These are phyloP conservation scores for Cremastobaeus sp. DNA, from an alignment of 2,888 invertebrate genomes.

Conservation along the genomic window DNA sequence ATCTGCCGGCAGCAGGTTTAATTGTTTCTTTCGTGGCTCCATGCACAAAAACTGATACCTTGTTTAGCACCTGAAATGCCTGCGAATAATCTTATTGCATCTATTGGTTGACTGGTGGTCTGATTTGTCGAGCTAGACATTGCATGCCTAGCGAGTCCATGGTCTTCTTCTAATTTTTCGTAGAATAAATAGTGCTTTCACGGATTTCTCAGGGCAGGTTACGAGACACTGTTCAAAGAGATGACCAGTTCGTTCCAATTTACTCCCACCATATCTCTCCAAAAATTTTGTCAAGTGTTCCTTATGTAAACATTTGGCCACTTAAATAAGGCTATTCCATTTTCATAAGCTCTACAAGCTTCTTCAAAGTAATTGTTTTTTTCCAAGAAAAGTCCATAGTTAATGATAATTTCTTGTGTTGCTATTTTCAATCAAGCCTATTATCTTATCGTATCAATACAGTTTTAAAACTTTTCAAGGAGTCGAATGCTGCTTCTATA, in stretches of 20 bases:
- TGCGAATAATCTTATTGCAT: constrained; percentile 91
- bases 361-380: constrained; percentile 99
- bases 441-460: constrained; percentile 99
- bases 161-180: constrained; percentile 98
- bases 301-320: constrained; percentile 99
- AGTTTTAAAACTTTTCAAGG: too few species aligned
- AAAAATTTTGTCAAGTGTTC: constrained; percentile 99
- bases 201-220: constrained; percentile 96
- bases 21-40: constrained; percentile 90
- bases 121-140: constrained; percentile 92
- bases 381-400: constrained; percentile 97
- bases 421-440: constrained; percentile 98
- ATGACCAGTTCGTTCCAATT: constrained; percentile 97
- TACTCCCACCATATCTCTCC: constrained; percentile 95
- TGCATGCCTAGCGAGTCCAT: constrained; percentile 97
- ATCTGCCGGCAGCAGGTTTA: constrained; percentile 81
- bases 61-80: constrained; percentile 71
- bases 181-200: constrained; percentile 97
- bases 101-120: constrained; percentile 85
- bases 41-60: constrained; percentile 91
- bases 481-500: constrained; percentile 98
- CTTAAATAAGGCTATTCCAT: constrained; percentile 97
- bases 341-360: constrained; percentile 97
- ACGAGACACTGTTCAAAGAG: constrained; percentile 99
- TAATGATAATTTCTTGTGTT: constrained; percentile 99